A percentile compares a stretch with the other conserved stretches of the same genome.
Evolutionary conservation across 2,113 vertebrate genomes (phyloP).

Genomic region (Xyrauchen texanus): DNA sequence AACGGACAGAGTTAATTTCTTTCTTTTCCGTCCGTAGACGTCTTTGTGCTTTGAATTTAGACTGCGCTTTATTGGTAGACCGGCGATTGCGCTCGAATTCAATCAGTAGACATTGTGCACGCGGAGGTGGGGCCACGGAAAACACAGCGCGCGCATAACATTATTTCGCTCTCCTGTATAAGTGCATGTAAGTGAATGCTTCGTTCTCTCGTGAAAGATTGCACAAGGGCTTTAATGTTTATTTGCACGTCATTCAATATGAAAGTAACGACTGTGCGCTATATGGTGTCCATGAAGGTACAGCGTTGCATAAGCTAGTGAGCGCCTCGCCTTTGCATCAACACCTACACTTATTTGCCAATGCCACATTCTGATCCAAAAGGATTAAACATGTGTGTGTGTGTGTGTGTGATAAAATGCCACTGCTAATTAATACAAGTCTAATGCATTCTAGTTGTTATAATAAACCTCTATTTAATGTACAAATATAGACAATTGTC

Average conservation of each 20-base stretch:
- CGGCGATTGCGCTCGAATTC: constrained; percentile 48
- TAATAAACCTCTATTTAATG: too few species aligned
- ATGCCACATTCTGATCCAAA: neutral
- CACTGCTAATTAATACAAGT: too few species aligned
- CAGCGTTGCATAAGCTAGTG: constrained; percentile 25
- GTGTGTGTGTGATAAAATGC: too few species aligned
- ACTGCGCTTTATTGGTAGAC: constrained; percentile 14
- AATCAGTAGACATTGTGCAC: constrained; percentile 43
- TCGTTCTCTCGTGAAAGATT: neutral
- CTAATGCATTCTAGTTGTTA: too few species aligned
- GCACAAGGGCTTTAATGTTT: neutral
- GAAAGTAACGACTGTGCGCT: neutral
- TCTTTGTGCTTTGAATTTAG: neutral
- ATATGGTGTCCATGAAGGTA: neutral
- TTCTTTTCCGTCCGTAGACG: neutral
- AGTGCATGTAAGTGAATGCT: constrained; percentile 45
- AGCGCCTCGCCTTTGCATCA: constrained; percentile 16
- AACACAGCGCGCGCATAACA: constrained; percentile 9
- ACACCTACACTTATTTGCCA: neutral
- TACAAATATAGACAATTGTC: neutral
- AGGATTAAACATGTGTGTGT: neutral
- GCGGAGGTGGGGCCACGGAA: constrained; percentile 44
- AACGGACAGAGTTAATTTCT: neutral
- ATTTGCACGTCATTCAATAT: constrained; percentile 14
- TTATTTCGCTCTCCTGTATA: neutral